Conservation (phyloP, 2,797 vertebrate genomes). For the Discoglossus pictus region DNA sequence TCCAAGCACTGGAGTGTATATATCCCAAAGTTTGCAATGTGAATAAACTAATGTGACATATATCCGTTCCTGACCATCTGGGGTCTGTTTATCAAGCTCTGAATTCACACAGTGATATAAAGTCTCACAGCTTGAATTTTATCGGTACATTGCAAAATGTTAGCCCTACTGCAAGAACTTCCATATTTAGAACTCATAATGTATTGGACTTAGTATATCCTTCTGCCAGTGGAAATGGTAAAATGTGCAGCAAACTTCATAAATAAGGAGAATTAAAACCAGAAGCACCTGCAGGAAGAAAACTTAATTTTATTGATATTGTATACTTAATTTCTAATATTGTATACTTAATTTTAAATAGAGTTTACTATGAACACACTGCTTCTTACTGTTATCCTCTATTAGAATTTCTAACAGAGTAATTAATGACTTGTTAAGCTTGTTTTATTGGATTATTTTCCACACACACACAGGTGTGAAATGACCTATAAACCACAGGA, state of each 20-base stretch:
- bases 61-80: constrained; percentile 42
- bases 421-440: constrained; percentile 26
- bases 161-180: constrained; percentile 30
- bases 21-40: constrained; percentile 12
- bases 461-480: constrained; percentile 29
- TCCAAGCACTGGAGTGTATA: background rate
- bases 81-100: constrained; percentile 44
- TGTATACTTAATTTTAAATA: too few species aligned
- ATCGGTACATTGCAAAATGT: constrained; percentile 30
- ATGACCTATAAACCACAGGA: constrained; percentile 38
- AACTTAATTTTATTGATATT: too few species aligned
- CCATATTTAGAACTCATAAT: constrained; percentile 20
- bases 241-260: constrained; percentile 14
- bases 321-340: too few species aligned
- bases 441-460: constrained; percentile 28
- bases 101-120: constrained; percentile 36
- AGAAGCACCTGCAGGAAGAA: too few species aligned
- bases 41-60: constrained; percentile 34
- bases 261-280: background rate
- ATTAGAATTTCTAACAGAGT: constrained; percentile 8
- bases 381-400: background rate
- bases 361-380: background rate
- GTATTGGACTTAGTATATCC: constrained; percentile 8
- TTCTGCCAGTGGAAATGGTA: background rate
- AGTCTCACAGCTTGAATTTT: constrained; percentile 48